Percentiles rank a stretch among this genome's conserved stretches.
Conservation (phyloP, 2,888 invertebrate genomes). For the Tenodera sinensis region DNA sequence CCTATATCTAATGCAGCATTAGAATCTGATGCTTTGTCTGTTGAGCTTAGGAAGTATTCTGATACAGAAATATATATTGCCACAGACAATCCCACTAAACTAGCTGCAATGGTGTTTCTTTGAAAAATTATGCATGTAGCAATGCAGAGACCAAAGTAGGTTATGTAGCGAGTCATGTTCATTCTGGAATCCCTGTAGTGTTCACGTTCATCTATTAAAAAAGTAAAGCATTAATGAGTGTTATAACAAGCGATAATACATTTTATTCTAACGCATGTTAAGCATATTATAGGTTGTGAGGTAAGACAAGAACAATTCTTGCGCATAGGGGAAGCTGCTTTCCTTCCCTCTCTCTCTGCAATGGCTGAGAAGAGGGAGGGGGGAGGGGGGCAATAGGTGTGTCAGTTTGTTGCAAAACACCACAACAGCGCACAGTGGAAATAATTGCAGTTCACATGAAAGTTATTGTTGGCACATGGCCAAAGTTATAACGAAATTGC, state of each 20-base stretch:
- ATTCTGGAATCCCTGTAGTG: slow-evolving; percentile 42
- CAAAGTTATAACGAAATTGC: too few relatives aligned
- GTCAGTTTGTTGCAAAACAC: too few relatives aligned
- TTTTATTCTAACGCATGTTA: not conserved
- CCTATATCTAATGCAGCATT: slow-evolving; percentile 11
- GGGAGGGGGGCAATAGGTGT: too few relatives aligned
- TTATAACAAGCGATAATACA: not conserved
- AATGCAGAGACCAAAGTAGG: slow-evolving; percentile 78
- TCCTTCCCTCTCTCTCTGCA: too few relatives aligned
- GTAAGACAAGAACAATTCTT: too few relatives aligned
- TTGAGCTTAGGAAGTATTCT: slow-evolving; percentile 63
- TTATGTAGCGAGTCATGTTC: slow-evolving; percentile 68
- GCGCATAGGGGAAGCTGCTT: too few relatives aligned
- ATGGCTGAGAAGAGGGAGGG: too few relatives aligned
- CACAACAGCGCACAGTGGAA: too few relatives aligned
- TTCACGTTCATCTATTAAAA: slow-evolving; percentile 35
- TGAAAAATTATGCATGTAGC: slow-evolving; percentile 85
- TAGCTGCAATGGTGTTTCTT: slow-evolving; percentile 71
- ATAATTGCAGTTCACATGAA: too few relatives aligned
- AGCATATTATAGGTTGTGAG: too few relatives aligned
- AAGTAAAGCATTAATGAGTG: slow-evolving; percentile 1
- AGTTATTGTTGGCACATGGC: too few relatives aligned
- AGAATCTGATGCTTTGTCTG: not conserved
- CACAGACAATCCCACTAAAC: slow-evolving; percentile 74
- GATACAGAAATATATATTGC: slow-evolving; percentile 79